Conservation (phyloP, 1,140 invertebrate genomes). For the Sarcophaga peregrina region DNA sequence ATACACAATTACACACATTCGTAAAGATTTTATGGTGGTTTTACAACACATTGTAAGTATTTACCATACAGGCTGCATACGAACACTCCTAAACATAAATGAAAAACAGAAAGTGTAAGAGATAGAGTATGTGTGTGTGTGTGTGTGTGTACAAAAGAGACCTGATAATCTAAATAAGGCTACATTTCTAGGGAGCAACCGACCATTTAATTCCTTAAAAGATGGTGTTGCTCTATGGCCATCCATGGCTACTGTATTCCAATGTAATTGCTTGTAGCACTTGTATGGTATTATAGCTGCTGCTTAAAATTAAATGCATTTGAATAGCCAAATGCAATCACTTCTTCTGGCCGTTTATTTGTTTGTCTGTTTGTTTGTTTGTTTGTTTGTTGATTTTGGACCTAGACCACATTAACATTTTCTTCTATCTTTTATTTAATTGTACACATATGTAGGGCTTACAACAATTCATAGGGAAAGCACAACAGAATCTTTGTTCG, state of each 20-base stretch:
- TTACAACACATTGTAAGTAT: neutral
- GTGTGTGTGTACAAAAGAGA: neutral
- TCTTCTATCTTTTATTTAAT: neutral
- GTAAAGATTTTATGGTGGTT: neutral
- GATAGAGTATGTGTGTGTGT: too few relatives aligned
- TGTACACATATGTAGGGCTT: neutral
- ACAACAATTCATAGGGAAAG: neutral
- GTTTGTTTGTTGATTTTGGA: neutral
- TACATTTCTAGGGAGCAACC: neutral
- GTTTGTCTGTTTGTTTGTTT: neutral
- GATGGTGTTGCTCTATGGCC: neutral
- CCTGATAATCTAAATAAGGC: constrained; percentile 12
- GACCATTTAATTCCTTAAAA: neutral
- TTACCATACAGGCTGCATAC: too few relatives aligned
- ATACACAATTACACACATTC: neutral
- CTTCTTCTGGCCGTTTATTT: neutral
- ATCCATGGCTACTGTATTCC: neutral
- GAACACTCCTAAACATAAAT: too few relatives aligned
- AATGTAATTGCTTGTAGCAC: neutral
- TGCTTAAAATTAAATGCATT: constrained; percentile 5
- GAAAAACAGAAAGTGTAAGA: too few relatives aligned
- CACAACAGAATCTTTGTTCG: neutral
- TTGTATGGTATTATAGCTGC: neutral
- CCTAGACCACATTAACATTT: constrained; percentile 10
- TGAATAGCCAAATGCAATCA: neutral